A percentile compares a stretch with the other conserved stretches of the same genome.
Conservation (phyloP, 2,888 invertebrate species). For the Pterostichus madidus region DNA sequence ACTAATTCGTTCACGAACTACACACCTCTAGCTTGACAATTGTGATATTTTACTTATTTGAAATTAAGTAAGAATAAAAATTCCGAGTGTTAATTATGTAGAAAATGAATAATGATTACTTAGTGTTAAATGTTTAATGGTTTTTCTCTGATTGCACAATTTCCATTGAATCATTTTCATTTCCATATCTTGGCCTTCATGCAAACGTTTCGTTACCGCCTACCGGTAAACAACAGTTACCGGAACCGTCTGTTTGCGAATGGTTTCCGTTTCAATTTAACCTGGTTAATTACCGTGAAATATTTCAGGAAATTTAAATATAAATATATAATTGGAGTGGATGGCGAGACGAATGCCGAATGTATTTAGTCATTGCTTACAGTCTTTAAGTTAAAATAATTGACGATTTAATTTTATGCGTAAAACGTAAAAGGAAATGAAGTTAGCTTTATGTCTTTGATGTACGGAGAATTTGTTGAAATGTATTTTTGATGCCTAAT, state of each 20-base stretch:
- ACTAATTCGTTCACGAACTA: too few species aligned
- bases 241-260: constrained; percentile 18
- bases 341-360: background rate
- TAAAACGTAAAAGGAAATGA: background rate
- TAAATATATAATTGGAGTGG: constrained; percentile 22
- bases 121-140: too few species aligned
- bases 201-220: background rate
- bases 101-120: too few species aligned
- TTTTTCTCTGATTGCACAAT: background rate
- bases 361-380: constrained; percentile 24
- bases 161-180: background rate
- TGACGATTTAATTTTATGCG: background rate
- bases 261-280: constrained; percentile 27
- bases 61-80: too few species aligned
- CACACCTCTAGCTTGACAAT: too few species aligned
- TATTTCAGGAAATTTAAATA: constrained; percentile 31
- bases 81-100: too few species aligned
- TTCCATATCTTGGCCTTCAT: constrained; percentile 1
- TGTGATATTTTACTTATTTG: too few species aligned
- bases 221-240: background rate
- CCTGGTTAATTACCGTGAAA: constrained; percentile 18
- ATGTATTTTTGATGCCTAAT: constrained; percentile 30
- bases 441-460: constrained; percentile 2
- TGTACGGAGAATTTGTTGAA: constrained; percentile 23
- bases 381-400: constrained; percentile 24